Evolutionary conservation across 2,113 vertebrate genomes (phyloP).

Genomic region (Scalopus aquaticus): DNA sequence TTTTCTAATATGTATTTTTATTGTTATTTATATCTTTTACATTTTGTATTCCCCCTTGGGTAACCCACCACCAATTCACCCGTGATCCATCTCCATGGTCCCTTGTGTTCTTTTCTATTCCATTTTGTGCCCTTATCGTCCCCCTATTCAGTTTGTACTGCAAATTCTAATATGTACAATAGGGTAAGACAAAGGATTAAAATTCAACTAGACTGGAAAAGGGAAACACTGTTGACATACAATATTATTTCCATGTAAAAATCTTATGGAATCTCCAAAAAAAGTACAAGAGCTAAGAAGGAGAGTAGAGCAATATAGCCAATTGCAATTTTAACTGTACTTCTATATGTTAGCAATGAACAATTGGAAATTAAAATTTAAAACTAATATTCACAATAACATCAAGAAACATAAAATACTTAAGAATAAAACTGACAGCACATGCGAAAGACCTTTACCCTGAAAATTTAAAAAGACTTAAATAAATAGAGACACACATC

Average conservation of each 20-base stretch:
- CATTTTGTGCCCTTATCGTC: too few species aligned
- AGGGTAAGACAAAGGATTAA: neutral
- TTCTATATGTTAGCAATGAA: neutral
- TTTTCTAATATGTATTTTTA: too few species aligned
- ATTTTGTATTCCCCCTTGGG: too few species aligned
- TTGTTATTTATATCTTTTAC: too few species aligned
- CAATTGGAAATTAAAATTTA: neutral
- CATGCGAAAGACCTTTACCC: neutral
- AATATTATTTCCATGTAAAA: neutral
- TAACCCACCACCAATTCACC: too few species aligned
- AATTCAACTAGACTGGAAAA: neutral
- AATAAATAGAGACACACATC: neutral
- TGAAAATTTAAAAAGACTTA: neutral
- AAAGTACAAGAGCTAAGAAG: neutral
- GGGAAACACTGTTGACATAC: neutral
- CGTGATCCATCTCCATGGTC: too few species aligned
- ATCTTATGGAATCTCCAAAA: neutral
- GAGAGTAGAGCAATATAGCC: neutral
- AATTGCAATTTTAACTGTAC: neutral
- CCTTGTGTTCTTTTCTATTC: too few species aligned
- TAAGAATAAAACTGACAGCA: neutral
- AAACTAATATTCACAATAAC: neutral
- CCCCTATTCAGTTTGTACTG: neutral
- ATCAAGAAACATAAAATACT: neutral
- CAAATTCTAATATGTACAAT: neutral